Base-by-base conservation (phyloP, 2,113 vertebrate genomes). In the Eurystomus gularis region DNA sequence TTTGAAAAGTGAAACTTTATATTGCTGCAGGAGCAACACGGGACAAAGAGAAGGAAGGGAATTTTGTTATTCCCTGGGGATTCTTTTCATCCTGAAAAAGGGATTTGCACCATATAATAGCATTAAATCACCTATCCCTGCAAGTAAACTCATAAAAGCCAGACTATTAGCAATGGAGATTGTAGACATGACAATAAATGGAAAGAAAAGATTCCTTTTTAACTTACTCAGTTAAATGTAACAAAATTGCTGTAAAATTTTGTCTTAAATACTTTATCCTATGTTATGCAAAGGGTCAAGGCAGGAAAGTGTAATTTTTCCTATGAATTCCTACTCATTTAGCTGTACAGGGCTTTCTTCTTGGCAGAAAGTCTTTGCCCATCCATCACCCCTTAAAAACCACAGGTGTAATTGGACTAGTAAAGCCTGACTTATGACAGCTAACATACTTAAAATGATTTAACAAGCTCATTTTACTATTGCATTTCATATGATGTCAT, bases 41-140 rank as follows among this genome's bases (percentile, higher is more conserved):
- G 55, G 72, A 82, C 42, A 87, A 75, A 89, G 82, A 95, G 60
- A 72, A 84, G 40, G 58, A 83, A 92, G 60, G 28, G n/a, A 88
- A 62, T 81, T 92, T 94, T 82, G 11, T 71, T 82, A 73, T 62
- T 83, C 86, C 12, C 52, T 73, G 44, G 8, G 35, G 77, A 72
- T 71, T 48, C 39, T 71, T 93, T 84, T 54, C 61, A 48, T 79
- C 73, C 81, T 89, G 77, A 57, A 92, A 92, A 88, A 92, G 16
- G 29, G 39, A 92, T 92, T 94, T 95, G 37, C 23, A 54, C 55
- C 28, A 46, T n/a, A n/a, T 57, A 88, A 58, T 13, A 68, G 66
- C 46, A 88, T 82, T 91, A 93, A 92, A 88, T 89, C 80, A 86
- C 83, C 60, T 89, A 65, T 82, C 24, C 52, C 69, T 94, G 76